Evolutionary conservation across 1,140 invertebrate genomes (phyloP).

Genomic region (Drosophila ironensis): DNA sequence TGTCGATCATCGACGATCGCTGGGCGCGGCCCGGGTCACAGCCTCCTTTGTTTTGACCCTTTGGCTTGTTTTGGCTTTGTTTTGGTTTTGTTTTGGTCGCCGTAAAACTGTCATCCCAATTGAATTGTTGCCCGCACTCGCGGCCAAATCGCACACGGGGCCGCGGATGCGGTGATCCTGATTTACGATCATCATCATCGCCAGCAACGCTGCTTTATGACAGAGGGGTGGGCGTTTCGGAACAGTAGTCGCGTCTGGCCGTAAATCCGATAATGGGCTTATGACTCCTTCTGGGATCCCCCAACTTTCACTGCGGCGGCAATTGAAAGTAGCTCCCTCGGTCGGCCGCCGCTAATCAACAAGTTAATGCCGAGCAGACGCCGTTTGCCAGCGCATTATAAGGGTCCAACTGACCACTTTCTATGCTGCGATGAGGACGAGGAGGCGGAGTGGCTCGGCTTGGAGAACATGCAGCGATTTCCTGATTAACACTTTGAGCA

Average conservation of each 20-base stretch:
- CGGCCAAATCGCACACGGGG: not conserved
- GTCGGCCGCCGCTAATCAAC: conserved; percentile 30
- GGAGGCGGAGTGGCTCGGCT: conserved; percentile 12
- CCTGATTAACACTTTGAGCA: conserved; percentile 80
- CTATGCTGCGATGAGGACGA: not conserved
- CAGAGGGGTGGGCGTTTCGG: conserved; percentile 18
- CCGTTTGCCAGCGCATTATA: conserved; percentile 43
- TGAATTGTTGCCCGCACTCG: conserved; percentile 32
- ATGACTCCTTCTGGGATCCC: conserved; percentile 30
- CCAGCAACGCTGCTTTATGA: conserved; percentile 21
- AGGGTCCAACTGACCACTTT: conserved; percentile 36
- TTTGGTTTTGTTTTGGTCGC: conserved; percentile 36
- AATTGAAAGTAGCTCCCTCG: conserved; percentile 47
- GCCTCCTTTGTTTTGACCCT: conserved; percentile 37
- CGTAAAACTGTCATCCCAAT: conserved; percentile 68
- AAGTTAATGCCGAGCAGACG: conserved; percentile 38
- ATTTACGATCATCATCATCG: conserved; percentile 52
- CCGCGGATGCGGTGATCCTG: conserved; percentile 45
- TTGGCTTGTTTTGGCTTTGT: conserved; percentile 35
- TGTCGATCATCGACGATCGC: conserved; percentile 25
- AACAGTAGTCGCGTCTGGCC: conserved; percentile 42
- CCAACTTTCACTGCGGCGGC: conserved; percentile 34
- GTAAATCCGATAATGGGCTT: conserved; percentile 58
- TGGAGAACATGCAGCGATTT: conserved; percentile 55
- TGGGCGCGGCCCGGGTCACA: conserved; percentile 55